Base-by-base conservation (phyloP, 1,140 invertebrate species). In the Lethrus apterus region DNA sequence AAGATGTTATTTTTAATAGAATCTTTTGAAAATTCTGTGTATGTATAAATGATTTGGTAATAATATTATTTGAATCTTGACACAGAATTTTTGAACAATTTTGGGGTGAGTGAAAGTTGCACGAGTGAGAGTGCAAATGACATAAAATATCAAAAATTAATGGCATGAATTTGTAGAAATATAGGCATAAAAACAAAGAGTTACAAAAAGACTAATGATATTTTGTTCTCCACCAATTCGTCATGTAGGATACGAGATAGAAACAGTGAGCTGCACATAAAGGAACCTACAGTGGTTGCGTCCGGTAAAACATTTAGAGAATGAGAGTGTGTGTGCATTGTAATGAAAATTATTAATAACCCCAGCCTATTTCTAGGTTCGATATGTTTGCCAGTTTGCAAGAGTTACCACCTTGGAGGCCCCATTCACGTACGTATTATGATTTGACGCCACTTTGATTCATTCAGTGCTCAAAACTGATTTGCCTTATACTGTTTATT, bases 301-400 rank as follows among this genome's bases (percentile, higher is more conserved):
- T 5, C 23, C 41, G 48, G 41, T 44, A 50, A 50, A 50, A 40
- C 15, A 26, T 42, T 34, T 34, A 48, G 47, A 59, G 62, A 57
- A 54, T 57, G 65, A 64, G 60, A 64, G 66, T 60, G 57, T 57
- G 68, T 59, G 58, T 67, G 67, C 59, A 61, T 62, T 59, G 61
- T 61, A 60, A 58, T 67, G 62, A 68, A 69, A 70, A 69, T 66
- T 70, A 72, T 70, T 72, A 73, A 73, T 71, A 64, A 67, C 70
- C 70, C 70, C 69, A 71, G 70, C 61, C 56, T 67, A 67, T 67
- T 67, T 67, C 64, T 67, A 67, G 65, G 65, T 67, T 63, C 65
- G 58, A 62, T 64, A 44, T 56, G 52, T 51, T 51, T 51, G 44
- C 54, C 49, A 50, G 51, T 48, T 56, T 38, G 52, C 47, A 48